A percentile compares a stretch with the other conserved stretches of the same genome.
Evolutionary conservation across 2,113 vertebrate genomes (phyloP).

Genomic region (Eretmodus cyanostictus): DNA sequence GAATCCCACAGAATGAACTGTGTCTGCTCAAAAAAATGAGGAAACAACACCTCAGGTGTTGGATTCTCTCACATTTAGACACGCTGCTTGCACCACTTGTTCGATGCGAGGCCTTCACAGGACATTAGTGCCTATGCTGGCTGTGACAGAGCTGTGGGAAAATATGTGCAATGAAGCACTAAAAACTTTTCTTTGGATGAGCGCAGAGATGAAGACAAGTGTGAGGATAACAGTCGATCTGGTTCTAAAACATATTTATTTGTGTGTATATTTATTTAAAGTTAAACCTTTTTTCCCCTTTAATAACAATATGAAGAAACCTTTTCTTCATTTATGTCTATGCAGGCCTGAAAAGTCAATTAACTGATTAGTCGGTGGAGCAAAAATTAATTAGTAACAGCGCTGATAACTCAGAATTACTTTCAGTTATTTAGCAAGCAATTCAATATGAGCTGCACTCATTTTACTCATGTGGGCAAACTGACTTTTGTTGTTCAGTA

Average conservation of each 20-base stretch:
- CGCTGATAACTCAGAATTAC: background rate
- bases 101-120: conserved; percentile 29
- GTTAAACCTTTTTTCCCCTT: fast-evolving
- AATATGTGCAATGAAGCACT: conserved; percentile 22
- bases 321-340: background rate
- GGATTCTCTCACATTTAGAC: conserved; percentile 24
- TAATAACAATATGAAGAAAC: background rate
- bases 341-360: background rate
- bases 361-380: background rate
- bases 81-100: background rate
- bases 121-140: conserved; percentile 15
- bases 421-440: background rate
- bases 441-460: background rate
- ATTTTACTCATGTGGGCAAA: background rate
- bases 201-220: background rate
- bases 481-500: background rate
- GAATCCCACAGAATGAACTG: background rate
- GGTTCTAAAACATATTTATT: background rate
- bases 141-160: conserved; percentile 40
- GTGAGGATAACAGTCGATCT: background rate
- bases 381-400: background rate
- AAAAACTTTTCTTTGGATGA: conserved; percentile 1
- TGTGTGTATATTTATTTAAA: background rate
- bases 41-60: conserved; percentile 29
- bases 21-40: background rate